Percentiles rank a stretch among this genome's conserved stretches.
These are phyloP conservation scores for Tauraco erythrolophus DNA, from an alignment of 2,113 vertebrate genomes.

Conservation along the genomic window DNA sequence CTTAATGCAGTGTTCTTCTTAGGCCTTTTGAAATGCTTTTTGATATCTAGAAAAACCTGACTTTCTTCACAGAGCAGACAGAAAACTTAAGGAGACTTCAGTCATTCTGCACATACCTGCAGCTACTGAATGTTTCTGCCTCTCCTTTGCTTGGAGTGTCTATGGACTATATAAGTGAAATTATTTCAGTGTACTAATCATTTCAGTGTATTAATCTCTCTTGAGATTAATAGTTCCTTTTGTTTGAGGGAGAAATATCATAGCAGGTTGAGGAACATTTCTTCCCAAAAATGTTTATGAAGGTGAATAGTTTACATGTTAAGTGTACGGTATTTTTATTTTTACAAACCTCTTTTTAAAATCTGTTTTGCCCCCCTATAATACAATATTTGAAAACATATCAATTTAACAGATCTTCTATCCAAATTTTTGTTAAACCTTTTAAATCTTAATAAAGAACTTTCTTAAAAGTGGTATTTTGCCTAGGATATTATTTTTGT, in stretches of 20 bases:
- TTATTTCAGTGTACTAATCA: neutral
- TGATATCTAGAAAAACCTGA: neutral
- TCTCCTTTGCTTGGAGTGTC: neutral
- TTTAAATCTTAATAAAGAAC: neutral
- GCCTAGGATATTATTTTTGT: neutral
- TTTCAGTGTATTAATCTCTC: neutral
- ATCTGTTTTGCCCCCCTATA: neutral
- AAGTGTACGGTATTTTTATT: neutral
- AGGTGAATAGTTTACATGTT: neutral
- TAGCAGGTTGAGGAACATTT: neutral
- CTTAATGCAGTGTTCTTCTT: neutral
- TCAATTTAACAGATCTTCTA: neutral
- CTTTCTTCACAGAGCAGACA: neutral
- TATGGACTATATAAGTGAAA: neutral
- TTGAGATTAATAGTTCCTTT: neutral
- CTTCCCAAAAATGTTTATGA: neutral
- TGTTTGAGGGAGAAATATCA: neutral
- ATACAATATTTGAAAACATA: neutral
- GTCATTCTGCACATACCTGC: neutral
- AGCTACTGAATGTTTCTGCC: neutral
- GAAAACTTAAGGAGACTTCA: neutral
- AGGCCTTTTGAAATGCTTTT: neutral
- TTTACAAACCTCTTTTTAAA: neutral
- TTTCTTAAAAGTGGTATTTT: neutral
- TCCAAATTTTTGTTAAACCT: neutral